Evolutionary conservation across 1,140 invertebrate genomes (phyloP), one percentile per base, ranked within the genome.

Genomic region (Colletes gigas): DNA sequence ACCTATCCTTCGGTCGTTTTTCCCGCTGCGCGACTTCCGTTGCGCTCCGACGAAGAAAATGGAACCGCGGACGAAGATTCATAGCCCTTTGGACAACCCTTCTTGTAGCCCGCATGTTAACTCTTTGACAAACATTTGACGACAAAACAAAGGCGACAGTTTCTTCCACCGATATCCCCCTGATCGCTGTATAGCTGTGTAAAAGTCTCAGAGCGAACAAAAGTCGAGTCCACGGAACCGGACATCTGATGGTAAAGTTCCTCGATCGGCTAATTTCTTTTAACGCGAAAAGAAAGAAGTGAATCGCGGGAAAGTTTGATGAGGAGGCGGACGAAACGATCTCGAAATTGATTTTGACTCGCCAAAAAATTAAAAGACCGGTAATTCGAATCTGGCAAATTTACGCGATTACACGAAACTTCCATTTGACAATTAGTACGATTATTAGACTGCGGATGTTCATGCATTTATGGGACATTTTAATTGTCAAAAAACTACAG

Each of bases 101-200:
- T 73, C 63, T 77, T 68, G 71, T 67, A 59, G 3, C 54, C 54
- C 50, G 15, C 65, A 47, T 71, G 76, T 57, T 85, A 54, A 86
- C 60, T 44, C 75, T 68, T 78, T 52, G 15, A 67, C 71, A 86
- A 86, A 86, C 30, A 75, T 86, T 86, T 85, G 47, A 55, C 63
- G 59, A 59, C 83, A 78, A 62, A 63, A 67, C 63, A 78, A 66
- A 82, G 78, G 21, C 77, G 70, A 75, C 60, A 86, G 68, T 82
- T 85, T 79, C 75, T 52, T 79, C 21, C n/a, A 57, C 73, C 85
- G 85, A 86, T 63, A 82, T 30, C 59, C 19, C 14, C 39, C 12
- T 7, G 60, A 62, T 60, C 15, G n/a, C 70, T 21, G 67, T 57
- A 47, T 15, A 44, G 5, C 15, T 12, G 30, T n/a, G n/a, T n/a